phyloP scores from a whole-genome alignment of 2,888 invertebrate species.

The Mycalesis mineus region DNA sequence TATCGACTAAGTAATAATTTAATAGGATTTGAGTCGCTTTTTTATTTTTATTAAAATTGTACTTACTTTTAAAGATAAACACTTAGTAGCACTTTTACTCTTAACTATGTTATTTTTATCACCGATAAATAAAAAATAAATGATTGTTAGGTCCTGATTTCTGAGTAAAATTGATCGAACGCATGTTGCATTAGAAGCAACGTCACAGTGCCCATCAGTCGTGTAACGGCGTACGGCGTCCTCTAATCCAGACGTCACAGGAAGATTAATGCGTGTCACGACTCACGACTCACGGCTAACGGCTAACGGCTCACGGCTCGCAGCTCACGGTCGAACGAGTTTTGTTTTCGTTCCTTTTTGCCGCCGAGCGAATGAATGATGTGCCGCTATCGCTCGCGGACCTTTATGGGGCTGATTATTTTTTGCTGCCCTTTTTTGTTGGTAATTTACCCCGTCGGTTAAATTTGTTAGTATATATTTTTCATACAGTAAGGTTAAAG shows the following conservation, averaged over 20 bases:
- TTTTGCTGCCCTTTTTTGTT: neutral
- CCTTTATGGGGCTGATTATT: slow-evolving; percentile 1
- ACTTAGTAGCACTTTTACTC: too few relatives aligned
- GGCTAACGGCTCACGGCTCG: neutral
- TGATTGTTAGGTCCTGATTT: too few relatives aligned
- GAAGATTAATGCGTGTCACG: slow-evolving; percentile 29
- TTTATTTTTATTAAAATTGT: too few relatives aligned
- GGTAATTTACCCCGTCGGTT: neutral
- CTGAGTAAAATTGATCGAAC: too few relatives aligned
- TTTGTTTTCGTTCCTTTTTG: slow-evolving; percentile 25
- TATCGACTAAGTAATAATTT: too few relatives aligned
- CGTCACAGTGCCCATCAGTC: neutral
- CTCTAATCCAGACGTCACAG: slow-evolving; percentile 26
- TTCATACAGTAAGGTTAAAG: too few relatives aligned
- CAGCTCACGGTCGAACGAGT: slow-evolving; percentile 15
- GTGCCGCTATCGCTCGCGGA: neutral
- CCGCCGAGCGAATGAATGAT: slow-evolving; percentile 19
- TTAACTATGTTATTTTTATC: too few relatives aligned
- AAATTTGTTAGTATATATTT: too few relatives aligned
- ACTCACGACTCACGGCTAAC: neutral
- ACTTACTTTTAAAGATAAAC: too few relatives aligned
- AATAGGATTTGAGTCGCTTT: too few relatives aligned
- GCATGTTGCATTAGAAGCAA: too few relatives aligned
- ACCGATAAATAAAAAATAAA: too few relatives aligned
- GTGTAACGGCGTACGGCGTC: neutral